Evolutionary conservation across 2,797 vertebrate genomes (phyloP).

Genomic region (Dicrostonyx torquatus): DNA sequence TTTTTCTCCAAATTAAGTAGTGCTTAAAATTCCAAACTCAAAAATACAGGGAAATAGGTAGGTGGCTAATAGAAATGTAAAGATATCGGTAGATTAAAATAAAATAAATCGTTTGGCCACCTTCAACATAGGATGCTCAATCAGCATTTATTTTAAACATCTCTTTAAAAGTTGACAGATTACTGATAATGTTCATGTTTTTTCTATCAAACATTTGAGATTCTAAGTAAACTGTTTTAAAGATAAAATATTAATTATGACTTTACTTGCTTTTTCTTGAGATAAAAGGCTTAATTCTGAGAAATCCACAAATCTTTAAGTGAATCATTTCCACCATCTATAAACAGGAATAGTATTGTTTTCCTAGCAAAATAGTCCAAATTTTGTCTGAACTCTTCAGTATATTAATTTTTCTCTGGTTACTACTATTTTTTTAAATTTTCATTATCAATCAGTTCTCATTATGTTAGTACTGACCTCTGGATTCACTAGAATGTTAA

Average conservation of each 20-base stretch:
- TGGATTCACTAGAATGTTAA: not conserved
- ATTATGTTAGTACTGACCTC: not conserved
- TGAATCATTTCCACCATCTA: not conserved
- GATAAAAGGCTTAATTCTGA: not conserved
- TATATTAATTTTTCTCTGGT: slow-evolving; percentile 12
- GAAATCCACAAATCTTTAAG: not conserved
- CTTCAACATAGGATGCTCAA: accelerated
- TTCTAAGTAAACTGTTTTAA: not conserved
- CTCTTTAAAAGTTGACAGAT: not conserved
- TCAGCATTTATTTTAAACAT: not conserved
- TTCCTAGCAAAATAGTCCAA: not conserved
- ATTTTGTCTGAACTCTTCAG: not conserved
- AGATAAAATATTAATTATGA: not conserved
- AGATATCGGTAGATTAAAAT: not conserved
- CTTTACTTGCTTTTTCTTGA: not conserved
- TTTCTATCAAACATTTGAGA: not conserved
- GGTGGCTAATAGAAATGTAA: not conserved
- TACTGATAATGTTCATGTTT: not conserved
- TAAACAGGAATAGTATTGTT: not conserved
- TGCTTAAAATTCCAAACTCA: not conserved
- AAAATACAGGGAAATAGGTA: not conserved
- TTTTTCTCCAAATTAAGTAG: not conserved
- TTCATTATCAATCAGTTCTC: not conserved
- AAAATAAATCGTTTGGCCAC: not conserved
- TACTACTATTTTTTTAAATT: not conserved